These are phyloP conservation scores for Buteo buteo DNA, from an alignment of 2,113 vertebrate genomes.

Conservation along the genomic window DNA sequence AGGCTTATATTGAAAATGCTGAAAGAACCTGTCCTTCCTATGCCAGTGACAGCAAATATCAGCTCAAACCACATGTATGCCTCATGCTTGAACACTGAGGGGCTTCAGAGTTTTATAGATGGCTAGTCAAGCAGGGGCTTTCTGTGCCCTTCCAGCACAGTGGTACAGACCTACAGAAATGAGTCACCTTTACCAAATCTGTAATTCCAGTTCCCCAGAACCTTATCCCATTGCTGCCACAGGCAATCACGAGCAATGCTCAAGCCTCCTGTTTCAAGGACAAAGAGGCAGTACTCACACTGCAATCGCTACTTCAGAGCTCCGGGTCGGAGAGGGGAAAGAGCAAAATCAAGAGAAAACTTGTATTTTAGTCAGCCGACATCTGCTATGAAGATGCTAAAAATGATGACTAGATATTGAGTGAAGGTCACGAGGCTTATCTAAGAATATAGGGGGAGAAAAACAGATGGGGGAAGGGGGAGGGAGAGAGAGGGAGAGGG, in stretches of 20 bases:
- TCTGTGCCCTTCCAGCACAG: neutral
- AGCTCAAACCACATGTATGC: neutral
- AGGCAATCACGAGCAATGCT: neutral
- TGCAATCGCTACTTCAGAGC: constrained; percentile 32
- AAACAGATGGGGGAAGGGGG: constrained; percentile 12
- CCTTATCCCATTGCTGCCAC: constrained; percentile 21
- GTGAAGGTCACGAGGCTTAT: constrained; percentile 74
- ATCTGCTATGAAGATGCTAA: neutral
- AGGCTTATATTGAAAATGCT: neutral
- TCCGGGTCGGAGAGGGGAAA: neutral
- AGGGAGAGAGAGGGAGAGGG: neutral
- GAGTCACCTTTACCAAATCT: neutral
- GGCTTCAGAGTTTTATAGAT: constrained; percentile 10
- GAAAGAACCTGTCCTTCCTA: neutral
- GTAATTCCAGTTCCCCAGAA: neutral
- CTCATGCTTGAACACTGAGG: neutral
- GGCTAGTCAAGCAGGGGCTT: neutral
- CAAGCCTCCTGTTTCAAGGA: constrained; percentile 69
- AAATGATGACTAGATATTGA: constrained; percentile 3
- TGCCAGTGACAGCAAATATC: neutral
- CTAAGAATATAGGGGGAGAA: constrained; percentile 20
- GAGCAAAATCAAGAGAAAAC: constrained; percentile 23
- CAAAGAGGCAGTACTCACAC: constrained; percentile 67
- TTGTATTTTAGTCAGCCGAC: neutral
- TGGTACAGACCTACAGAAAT: neutral